Base-by-base conservation (phyloP, 2,113 vertebrate genomes). In the Sceloporus tristichus region DNA sequence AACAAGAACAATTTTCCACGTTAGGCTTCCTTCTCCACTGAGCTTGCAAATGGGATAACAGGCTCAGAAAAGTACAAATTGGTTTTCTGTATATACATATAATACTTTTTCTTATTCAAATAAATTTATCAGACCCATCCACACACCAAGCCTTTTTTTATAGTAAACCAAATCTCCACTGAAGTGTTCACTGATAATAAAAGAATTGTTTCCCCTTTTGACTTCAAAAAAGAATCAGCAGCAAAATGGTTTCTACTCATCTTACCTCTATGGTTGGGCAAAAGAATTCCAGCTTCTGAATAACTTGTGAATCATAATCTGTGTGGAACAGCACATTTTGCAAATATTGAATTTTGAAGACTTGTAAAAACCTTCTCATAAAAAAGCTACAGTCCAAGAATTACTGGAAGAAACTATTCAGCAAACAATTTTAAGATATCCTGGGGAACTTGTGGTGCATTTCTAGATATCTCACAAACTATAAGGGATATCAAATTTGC, bases 271-370 rank as follows among this genome's bases (percentile, higher is more conserved):
- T 2, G 54, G 48, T 71, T 34, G 38, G 85, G 40, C 85, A n/a
- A 65, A 4, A 88, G 21, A 74, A 21, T 6, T 77, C 13, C 27
- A 71, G 19, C 23, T 88, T 82, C 0, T 88, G 84, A 90, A 38
- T 14, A 87, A 90, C 25, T 87, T 48, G 3, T 3, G 76, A 85
- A 88, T 40, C n/a, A 56, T 38, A 70, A 34, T 14, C 27, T 13
- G 6, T 65, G 0, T 27, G 53, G 66, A 0, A 68, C 1, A 75
- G 2, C 1, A 79, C 82, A 3, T 3, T 89, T 59, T 23, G 23
- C 53, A 78, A 29, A 84, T 88, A 85, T 62, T 87, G 79, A 48
- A 76, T 82, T 82, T 82, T 86, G 5, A 85, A 65, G 78, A 54
- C 0, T 78, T 87, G 10, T 13, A 90, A 75, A 48, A 23, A 3